These are phyloP conservation scores for Enteromius paludinosus DNA, from an alignment of 2,797 vertebrate genomes.

Conservation along the genomic window DNA sequence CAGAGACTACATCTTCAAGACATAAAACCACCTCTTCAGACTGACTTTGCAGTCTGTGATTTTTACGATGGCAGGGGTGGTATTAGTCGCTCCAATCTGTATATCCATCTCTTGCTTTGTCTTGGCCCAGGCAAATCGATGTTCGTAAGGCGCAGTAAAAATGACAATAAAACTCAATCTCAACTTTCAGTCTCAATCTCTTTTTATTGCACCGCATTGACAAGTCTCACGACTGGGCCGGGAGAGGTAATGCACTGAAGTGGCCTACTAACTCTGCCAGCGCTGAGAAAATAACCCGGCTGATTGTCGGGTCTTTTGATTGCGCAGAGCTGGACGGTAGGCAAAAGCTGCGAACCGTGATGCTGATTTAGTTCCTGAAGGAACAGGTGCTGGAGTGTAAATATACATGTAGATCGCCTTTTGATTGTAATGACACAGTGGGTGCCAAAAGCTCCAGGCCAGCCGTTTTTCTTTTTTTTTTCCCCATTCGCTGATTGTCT, in stretches of 20 bases:
- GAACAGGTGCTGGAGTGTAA: conserved; percentile 55
- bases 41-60: conserved; percentile 51
- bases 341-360: conserved; percentile 23
- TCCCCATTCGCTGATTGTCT: conserved; percentile 52
- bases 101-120: conserved; percentile 57
- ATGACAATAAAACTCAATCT: conserved; percentile 57
- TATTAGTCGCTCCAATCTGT: conserved; percentile 50
- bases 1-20: conserved; percentile 37
- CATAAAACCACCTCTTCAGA: conserved; percentile 52
- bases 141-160: conserved; percentile 55
- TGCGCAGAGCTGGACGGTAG: conserved; percentile 38
- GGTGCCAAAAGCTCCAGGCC: conserved; percentile 42
- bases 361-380: conserved; percentile 62
- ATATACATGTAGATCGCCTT: conserved; percentile 61
- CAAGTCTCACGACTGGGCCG: conserved; percentile 39
- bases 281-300: conserved; percentile 31
- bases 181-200: conserved; percentile 56
- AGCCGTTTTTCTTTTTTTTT: conserved; percentile 21
- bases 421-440: conserved; percentile 61
- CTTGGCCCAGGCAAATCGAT: conserved; percentile 55
- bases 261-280: conserved; percentile 42
- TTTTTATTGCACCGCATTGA: conserved; percentile 54
- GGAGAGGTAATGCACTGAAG: conserved; percentile 52
- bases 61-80: conserved; percentile 47
- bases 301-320: conserved; percentile 53